These are phyloP conservation scores for Drosophila kuntzei DNA, from an alignment of 2,888 invertebrate genomes.

Conservation along the genomic window DNA sequence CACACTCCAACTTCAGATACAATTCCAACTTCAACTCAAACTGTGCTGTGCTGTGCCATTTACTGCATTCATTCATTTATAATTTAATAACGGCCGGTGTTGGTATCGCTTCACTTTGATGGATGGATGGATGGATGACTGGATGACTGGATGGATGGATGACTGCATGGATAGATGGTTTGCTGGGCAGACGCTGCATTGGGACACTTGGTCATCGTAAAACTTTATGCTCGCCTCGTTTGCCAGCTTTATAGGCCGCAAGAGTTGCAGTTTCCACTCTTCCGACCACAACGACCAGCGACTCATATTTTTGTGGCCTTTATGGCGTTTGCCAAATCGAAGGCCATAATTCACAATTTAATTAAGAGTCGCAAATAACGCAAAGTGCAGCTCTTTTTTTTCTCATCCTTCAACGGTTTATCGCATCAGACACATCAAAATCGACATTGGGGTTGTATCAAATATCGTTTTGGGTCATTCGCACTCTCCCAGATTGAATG, in stretches of 20 bases:
- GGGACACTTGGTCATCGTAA: conserved; percentile 60
- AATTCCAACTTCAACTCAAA: conserved; percentile 30
- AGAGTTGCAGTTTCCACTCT: conserved; percentile 46
- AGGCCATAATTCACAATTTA: conserved; percentile 82
- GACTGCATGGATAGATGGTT: conserved; percentile 18
- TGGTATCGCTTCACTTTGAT: conserved; percentile 55
- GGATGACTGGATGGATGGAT: conserved; percentile 24
- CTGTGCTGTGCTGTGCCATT: conserved; percentile 64
- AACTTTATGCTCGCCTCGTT: conserved; percentile 73
- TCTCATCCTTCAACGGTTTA: conserved; percentile 35
- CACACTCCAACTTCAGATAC: conserved; percentile 23
- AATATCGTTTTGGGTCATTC: conserved; percentile 36
- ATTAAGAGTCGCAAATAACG: conserved; percentile 76
- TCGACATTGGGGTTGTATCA: conserved; percentile 37
- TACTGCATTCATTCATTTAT: conserved; percentile 83
- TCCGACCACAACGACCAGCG: conserved; percentile 30
- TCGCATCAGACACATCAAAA: conserved; percentile 21
- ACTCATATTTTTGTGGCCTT: conserved; percentile 80
- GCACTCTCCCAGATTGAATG: not conserved
- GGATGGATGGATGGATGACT: conserved; percentile 33
- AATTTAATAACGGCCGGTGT: conserved; percentile 80
- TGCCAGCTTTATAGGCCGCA: conserved; percentile 67
- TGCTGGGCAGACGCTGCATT: conserved; percentile 20
- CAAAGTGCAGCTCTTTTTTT: conserved; percentile 46
- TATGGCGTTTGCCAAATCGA: conserved; percentile 75